A percentile compares a stretch with the other conserved stretches of the same genome.
Conservation (phyloP, 2,113 vertebrate genomes). For the Triplophysa tibetana region DNA sequence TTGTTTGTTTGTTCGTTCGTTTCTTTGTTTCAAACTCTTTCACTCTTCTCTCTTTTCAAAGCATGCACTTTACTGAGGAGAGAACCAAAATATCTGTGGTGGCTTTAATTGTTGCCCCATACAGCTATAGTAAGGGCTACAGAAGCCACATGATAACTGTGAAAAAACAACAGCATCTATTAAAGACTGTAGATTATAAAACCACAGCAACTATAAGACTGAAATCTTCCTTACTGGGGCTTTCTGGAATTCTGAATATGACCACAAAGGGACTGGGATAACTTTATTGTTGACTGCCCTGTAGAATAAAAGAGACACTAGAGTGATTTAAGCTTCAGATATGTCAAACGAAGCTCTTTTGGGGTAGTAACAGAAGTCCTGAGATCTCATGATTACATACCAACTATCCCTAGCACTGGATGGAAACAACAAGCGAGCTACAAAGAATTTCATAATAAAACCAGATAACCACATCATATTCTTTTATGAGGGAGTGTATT, state of each 20-base stretch:
- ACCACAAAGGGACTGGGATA: neutral
- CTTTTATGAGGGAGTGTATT: conserved; percentile 18
- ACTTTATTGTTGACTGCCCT: neutral
- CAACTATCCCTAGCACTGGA: neutral
- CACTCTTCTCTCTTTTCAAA: neutral
- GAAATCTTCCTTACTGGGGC: neutral
- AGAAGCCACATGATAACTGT: conserved; percentile 16
- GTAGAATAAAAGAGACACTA: neutral
- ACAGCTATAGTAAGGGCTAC: neutral
- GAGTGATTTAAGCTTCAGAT: neutral
- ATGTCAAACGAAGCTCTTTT: conserved; percentile 10
- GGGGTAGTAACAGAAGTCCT: neutral
- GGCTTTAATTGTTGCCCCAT: conserved; percentile 9
- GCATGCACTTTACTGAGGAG: neutral
- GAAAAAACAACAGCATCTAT: conserved; percentile 16
- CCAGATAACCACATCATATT: conserved; percentile 19
- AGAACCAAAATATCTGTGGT: neutral
- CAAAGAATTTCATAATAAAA: neutral
- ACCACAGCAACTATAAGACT: conserved; percentile 5
- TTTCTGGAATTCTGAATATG: neutral
- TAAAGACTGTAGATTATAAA: conserved; percentile 33
- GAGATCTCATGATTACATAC: neutral
- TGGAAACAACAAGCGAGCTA: conserved; percentile 1
- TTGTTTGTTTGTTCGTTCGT: neutral
- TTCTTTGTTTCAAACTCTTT: neutral